Conservation (phyloP, 1,140 invertebrate species). For the Metaphire vulgaris region DNA sequence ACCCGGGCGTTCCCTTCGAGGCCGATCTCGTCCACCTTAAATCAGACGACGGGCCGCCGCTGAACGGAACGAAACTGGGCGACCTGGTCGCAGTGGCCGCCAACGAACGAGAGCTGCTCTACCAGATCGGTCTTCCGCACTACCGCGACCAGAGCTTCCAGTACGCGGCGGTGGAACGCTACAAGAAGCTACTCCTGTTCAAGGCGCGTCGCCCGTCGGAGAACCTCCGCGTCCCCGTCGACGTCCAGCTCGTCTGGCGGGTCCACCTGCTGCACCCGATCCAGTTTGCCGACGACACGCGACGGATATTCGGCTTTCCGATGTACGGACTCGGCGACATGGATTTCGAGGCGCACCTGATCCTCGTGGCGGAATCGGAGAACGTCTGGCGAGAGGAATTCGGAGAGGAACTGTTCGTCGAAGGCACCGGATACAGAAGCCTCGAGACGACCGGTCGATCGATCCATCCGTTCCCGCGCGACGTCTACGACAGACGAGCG, state of each 20-base stretch:
- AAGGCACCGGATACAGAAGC: constrained; percentile 16
- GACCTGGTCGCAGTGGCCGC: constrained; percentile 1
- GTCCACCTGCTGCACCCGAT: constrained; percentile 24
- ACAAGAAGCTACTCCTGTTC: constrained; percentile 26
- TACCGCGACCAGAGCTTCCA: constrained; percentile 24
- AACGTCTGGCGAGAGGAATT: constrained; percentile 10
- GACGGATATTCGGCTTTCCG: constrained; percentile 9
- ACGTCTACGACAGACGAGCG: neutral
- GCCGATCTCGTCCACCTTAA: neutral
- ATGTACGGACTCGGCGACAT: no score
- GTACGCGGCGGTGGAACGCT: constrained; percentile 16
- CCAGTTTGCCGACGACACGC: constrained; percentile 20
- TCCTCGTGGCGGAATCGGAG: neutral
- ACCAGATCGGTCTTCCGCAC: constrained; percentile 25
- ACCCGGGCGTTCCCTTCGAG: constrained; percentile 24
- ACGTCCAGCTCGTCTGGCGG: constrained; percentile 26
- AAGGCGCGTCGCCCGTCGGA: neutral
- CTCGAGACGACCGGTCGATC: no score
- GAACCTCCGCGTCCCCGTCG: constrained; percentile 9
- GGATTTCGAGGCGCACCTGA: neutral
- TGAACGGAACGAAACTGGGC: neutral
- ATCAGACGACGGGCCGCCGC: neutral
- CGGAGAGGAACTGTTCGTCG: constrained; percentile 10
- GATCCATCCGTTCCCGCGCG: neutral
- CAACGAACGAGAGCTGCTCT: constrained; percentile 1